These are phyloP conservation scores for Ciconia boyciana DNA, from an alignment of 2,113 vertebrate species.

Conservation along the genomic window DNA sequence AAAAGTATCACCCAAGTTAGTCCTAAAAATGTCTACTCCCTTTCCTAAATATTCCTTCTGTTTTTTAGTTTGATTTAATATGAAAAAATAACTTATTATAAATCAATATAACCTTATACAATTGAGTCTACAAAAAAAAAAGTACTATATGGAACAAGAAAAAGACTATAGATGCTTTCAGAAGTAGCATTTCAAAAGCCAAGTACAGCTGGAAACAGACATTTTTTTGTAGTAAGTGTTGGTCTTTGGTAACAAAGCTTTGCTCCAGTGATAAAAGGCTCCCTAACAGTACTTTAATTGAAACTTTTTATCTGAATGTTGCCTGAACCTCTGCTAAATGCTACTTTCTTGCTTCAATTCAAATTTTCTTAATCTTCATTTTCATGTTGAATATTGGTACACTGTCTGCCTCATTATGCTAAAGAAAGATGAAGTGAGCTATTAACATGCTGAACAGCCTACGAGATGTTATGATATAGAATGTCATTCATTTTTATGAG, in stretches of 20 bases:
- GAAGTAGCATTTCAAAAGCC: slow-evolving; percentile 34
- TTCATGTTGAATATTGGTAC: slow-evolving; percentile 74
- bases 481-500: slow-evolving; percentile 84
- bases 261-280: slow-evolving; percentile 57
- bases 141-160: not conserved
- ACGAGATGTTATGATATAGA: slow-evolving; percentile 79
- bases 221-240: slow-evolving; percentile 35
- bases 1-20: not conserved
- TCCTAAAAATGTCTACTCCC: not conserved
- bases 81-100: slow-evolving; percentile 19
- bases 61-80: slow-evolving; percentile 1
- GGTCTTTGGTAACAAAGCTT: slow-evolving; percentile 56
- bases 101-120: not conserved
- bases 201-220: slow-evolving; percentile 19
- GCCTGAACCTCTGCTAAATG: slow-evolving; percentile 67
- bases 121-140: not conserved
- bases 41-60: not conserved
- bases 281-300: slow-evolving; percentile 73
- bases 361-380: slow-evolving; percentile 78
- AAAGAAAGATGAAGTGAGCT: slow-evolving; percentile 80
- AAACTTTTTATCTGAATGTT: slow-evolving; percentile 78
- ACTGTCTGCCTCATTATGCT: slow-evolving; percentile 76
- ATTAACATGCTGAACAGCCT: slow-evolving; percentile 78
- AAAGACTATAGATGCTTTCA: not conserved
- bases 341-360: slow-evolving; percentile 69